Base-by-base conservation (phyloP, 2,113 vertebrate species). In the Podarcis muralis region DNA sequence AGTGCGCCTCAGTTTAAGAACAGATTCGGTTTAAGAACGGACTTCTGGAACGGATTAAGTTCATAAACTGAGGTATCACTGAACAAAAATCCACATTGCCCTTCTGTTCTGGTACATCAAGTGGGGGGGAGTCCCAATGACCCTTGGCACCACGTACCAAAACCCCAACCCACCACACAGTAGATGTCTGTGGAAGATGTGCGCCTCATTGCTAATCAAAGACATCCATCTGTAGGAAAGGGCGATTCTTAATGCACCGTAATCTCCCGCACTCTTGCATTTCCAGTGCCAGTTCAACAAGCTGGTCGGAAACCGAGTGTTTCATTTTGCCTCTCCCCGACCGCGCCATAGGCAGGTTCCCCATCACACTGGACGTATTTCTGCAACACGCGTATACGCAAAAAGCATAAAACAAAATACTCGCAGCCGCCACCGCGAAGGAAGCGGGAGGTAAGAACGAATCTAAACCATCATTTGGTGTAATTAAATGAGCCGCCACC, bases 401-500 rank as follows among this genome's bases (percentile, higher is more conserved):
- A n/a, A n/a, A 72, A n/a, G 11, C 12, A 16, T 30, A 27, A 27
- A 71, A 30, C 2, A 12, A 71, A 12, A 12, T 35, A 1, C 20
- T 35, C 23, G 3, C 72, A 35, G n/a, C 12, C 72, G 18, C 16
- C 32, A n/a, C n/a, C 4, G n/a, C 4, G 16, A 71, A n/a, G 25
- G 69, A 71, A 71, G 15, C 30, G 15, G 12, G n/a, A 15, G 27
- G 71, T 16, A 16, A 74, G n/a, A 74, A 18, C 30, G 2, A 37
- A 66, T 37, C 7, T 4, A 65, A 90, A 91, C 88, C 5, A 18
- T 68, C 82, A 75, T 72, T 53, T 77, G 81, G 2, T 1, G 43
- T 84, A 80, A 94, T 93, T 77, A 92, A 90, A 27, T 59, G 32
- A 90, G 87, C 92, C 91, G 59, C 57, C 93, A 89, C 86, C 85